Percentiles rank a stretch among this genome's conserved stretches.
Evolutionary conservation across 2,797 vertebrate genomes (phyloP).

Genomic region (Centroberyx gerrardi): DNA sequence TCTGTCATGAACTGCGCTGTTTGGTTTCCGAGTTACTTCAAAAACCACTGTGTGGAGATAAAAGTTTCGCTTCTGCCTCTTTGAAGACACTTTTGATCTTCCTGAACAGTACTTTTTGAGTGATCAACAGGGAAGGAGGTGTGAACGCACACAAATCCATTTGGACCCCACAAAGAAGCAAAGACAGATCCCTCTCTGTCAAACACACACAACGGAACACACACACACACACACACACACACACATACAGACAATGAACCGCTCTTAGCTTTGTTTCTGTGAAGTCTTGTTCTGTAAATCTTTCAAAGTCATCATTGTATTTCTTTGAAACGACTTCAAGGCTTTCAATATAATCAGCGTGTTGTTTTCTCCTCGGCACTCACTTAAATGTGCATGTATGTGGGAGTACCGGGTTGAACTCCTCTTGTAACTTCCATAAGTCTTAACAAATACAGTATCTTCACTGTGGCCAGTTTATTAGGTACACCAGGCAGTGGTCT

Average conservation of each 20-base stretch:
- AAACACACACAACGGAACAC: background rate
- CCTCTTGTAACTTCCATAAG: conserved; percentile 1
- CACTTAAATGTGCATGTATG: background rate
- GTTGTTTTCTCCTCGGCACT: conserved; percentile 28
- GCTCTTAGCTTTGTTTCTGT: conserved; percentile 28
- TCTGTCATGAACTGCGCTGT: conserved; percentile 14
- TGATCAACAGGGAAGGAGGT: conserved; percentile 17
- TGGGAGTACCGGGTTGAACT: conserved; percentile 23
- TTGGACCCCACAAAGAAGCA: conserved; percentile 37
- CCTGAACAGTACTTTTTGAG: conserved; percentile 3
- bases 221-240: background rate
- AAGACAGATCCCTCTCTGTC: conserved; percentile 27
- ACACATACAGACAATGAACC: background rate
- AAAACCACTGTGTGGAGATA: conserved; percentile 29
- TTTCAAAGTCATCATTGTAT: conserved; percentile 41
- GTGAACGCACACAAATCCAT: conserved; percentile 39
- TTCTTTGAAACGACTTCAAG: conserved; percentile 51
- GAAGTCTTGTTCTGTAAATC: conserved; percentile 18
- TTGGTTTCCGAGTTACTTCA: conserved; percentile 24
- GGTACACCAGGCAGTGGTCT: background rate
- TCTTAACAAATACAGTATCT: background rate
- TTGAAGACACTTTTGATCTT: conserved; percentile 45
- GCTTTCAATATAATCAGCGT: conserved; percentile 42
- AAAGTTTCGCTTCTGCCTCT: conserved; percentile 33
- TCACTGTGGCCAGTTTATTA: conserved; percentile 13